Percentiles rank a stretch among this genome's conserved stretches.
Conservation (phyloP, 2,797 vertebrate species). For the Naso thynnoides region DNA sequence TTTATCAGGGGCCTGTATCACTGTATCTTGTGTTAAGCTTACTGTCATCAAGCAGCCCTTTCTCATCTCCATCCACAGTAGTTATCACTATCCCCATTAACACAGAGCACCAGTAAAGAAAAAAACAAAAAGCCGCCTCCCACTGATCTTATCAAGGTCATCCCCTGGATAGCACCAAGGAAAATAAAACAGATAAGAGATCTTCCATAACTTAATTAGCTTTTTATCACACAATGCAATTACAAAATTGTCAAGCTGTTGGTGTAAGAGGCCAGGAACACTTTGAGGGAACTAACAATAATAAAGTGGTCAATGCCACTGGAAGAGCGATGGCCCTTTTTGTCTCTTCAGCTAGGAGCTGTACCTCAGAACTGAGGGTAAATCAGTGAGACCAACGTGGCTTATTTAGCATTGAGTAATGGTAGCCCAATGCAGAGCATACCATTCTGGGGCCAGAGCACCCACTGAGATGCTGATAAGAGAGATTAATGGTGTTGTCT, state of each 20-base stretch:
- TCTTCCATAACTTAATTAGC: conserved; percentile 89
- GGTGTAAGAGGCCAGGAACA: conserved; percentile 75
- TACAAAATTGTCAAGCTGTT: conserved; percentile 84
- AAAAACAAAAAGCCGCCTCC: conserved; percentile 63
- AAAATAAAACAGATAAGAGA: conserved; percentile 85
- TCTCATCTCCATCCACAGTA: conserved; percentile 77
- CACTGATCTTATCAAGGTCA: conserved; percentile 85
- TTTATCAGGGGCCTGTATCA: conserved; percentile 77
- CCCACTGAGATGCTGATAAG: conserved; percentile 87
- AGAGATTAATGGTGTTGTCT: conserved; percentile 90
- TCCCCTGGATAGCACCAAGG: conserved; percentile 76
- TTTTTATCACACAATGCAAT: conserved; percentile 87
- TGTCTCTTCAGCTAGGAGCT: conserved; percentile 57
- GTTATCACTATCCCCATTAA: conserved; percentile 82
- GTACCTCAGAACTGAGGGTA: conserved; percentile 73
- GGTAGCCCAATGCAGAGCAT: conserved; percentile 80
- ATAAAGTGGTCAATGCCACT: conserved; percentile 77
- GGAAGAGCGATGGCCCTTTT: conserved; percentile 73
- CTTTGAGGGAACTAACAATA: conserved; percentile 82
- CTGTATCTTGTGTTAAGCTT: conserved; percentile 76
- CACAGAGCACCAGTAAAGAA: conserved; percentile 61
- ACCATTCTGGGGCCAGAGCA: conserved; percentile 80
- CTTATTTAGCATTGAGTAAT: conserved; percentile 83
- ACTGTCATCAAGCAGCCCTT: conserved; percentile 81
- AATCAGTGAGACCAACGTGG: conserved; percentile 76